These are phyloP conservation scores for Perccottus glenii DNA, from an alignment of 2,113 vertebrate genomes.

Conservation along the genomic window DNA sequence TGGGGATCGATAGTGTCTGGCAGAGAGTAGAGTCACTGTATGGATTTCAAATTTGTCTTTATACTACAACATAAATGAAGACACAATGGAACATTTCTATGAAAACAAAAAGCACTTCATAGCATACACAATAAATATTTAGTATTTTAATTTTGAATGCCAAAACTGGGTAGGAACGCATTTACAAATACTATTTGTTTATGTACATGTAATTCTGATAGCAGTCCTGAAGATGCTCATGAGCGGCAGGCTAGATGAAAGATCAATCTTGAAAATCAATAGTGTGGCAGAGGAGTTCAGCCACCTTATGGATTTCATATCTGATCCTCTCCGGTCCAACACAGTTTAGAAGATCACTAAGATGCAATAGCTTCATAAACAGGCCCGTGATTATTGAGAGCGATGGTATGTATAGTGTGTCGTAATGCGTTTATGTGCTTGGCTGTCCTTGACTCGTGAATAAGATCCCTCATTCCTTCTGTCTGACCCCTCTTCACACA, in stretches of 20 bases:
- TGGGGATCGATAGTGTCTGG: conserved; percentile 53
- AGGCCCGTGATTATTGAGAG: conserved; percentile 47
- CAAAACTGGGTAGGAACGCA: too few relatives aligned
- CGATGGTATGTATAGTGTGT: conserved; percentile 38
- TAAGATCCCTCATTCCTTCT: conserved; percentile 50
- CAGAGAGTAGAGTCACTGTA: conserved; percentile 41
- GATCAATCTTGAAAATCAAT: conserved; percentile 55
- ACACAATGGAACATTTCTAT: conserved; percentile 23
- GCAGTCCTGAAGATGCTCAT: conserved; percentile 26
- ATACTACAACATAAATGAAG: conserved; percentile 33
- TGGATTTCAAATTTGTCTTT: conserved; percentile 63
- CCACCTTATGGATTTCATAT: conserved; percentile 68
- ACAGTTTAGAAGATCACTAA: conserved; percentile 60
- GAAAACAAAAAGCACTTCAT: too few relatives aligned
- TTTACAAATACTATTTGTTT: too few relatives aligned
- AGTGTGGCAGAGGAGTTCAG: conserved; percentile 34
- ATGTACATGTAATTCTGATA: background rate
- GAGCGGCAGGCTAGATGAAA: conserved; percentile 38
- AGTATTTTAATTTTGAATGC: too few relatives aligned
- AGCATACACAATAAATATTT: too few relatives aligned
- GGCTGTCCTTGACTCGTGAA: conserved; percentile 33
- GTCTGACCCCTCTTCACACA: conserved; percentile 36
- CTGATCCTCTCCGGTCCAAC: conserved; percentile 38
- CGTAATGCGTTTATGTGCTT: conserved; percentile 25
- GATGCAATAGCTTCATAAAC: conserved; percentile 59